Base-by-base conservation (phyloP, 2,888 invertebrate species). In the Protonemura montana region DNA sequence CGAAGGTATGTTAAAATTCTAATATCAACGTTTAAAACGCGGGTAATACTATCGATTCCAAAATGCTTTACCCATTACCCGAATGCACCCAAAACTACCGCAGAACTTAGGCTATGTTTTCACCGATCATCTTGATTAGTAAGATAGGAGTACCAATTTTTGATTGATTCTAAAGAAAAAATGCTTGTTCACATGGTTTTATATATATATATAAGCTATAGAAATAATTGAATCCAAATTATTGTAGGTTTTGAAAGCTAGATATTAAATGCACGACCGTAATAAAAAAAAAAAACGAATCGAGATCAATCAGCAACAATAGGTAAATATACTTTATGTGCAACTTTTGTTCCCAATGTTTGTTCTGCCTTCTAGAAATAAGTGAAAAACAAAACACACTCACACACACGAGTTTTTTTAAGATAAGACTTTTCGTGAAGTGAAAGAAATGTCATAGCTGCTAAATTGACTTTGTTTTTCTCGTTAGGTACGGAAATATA, bases 1-100 rank as follows among this genome's bases (percentile, higher is more conserved):
- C n/a, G 35, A 35, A 82, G 41, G 82, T 82, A n/a, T 87, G 87
- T 87, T 87, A 84, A 87, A 87, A 87, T 87, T 87, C 87, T 87
- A 87, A 87, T 87, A 87, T 85, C 82, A 86, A 87, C 26, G 42
- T 76, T 28, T 42, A 84, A 42, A 6, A 84, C 59, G 84, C 84
- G 84, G 59, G 84, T 84, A 2, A n/a, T 41, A 82, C 35, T 26
- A 29, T 28, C 84, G 28, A 84, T 59, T 76, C 76, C 27, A 84
- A 76, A 29, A 84, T 84, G 84, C 84, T 84, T 84, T 84, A 28
- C 76, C 84, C 76, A 84, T 7, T 28, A 10, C 26, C 26, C n/a
- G 0, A 41, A 41, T 82, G 7, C 30, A 82, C 41, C 35, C 42
- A 82, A 13, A 13, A n/a, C n/a, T 41, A 41, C 41, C 5, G 6